Conservation (phyloP, 2,888 invertebrate genomes). For the Pseudococcus viburni region DNA sequence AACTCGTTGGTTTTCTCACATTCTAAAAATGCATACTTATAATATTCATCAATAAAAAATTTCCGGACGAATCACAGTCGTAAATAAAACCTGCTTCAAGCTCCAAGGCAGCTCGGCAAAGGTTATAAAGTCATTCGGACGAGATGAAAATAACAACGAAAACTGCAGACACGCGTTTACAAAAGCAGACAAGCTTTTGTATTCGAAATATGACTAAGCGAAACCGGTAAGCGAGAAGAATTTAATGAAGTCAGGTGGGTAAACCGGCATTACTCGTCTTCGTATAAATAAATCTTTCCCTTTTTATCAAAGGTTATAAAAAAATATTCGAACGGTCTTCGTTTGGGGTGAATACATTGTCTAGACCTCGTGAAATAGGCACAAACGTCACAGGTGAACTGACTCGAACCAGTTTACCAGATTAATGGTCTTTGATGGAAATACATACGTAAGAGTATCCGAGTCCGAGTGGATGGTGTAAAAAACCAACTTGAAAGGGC, state of each 20-base stretch:
- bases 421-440: slow-evolving; percentile 56
- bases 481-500: slow-evolving; percentile 13
- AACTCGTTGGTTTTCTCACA: neutral
- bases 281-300: slow-evolving; percentile 49
- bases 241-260: slow-evolving; percentile 55
- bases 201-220: slow-evolving; percentile 25
- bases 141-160: slow-evolving; percentile 20
- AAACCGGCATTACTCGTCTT: slow-evolving; percentile 46
- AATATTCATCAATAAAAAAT: neutral
- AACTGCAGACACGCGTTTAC: slow-evolving; percentile 38
- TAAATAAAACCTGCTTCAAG: neutral
- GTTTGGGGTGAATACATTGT: slow-evolving; percentile 51
- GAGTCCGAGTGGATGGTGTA: neutral
- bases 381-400: slow-evolving; percentile 54
- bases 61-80: neutral
- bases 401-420: slow-evolving; percentile 56
- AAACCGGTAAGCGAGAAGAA: slow-evolving; percentile 52
- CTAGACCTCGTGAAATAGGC: slow-evolving; percentile 18
- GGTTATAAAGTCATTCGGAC: slow-evolving; percentile 45
- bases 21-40: neutral
- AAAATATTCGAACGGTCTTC: slow-evolving; percentile 42
- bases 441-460: neutral
- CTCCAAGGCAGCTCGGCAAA: neutral
- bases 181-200: slow-evolving; percentile 41
- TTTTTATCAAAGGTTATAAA: slow-evolving; percentile 54